phyloP scores from a whole-genome alignment of 2,888 invertebrate species.

The Andrena hattorfiana region DNA sequence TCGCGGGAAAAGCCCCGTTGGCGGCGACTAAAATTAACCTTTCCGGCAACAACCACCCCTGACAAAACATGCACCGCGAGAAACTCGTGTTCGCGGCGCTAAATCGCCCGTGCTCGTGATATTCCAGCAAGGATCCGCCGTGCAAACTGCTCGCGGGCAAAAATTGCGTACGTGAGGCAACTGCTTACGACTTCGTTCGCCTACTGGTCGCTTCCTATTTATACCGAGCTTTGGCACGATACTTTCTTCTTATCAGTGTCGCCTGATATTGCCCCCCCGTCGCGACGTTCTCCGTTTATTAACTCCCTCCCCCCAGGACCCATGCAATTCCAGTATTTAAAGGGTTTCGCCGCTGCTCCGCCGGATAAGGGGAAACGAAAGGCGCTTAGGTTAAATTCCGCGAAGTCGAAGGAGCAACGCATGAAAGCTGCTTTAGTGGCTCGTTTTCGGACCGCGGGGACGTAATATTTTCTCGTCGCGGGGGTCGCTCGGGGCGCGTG shows the following conservation, averaged over 20 bases:
- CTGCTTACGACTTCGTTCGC: slow-evolving; percentile 72
- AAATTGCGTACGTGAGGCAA: slow-evolving; percentile 80
- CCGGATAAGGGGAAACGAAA: slow-evolving; percentile 13
- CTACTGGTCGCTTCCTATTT: slow-evolving; percentile 73
- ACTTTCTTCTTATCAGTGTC: slow-evolving; percentile 76
- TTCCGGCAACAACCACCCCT: slow-evolving; percentile 43
- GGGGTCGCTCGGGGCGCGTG: slow-evolving; percentile 67
- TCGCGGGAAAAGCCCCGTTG: slow-evolving; percentile 17
- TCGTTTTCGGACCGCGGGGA: slow-evolving; percentile 69
- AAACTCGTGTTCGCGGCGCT: slow-evolving; percentile 22
- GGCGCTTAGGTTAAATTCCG: slow-evolving; percentile 55
- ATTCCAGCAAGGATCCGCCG: slow-evolving; percentile 50
- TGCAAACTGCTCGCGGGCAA: slow-evolving; percentile 48
- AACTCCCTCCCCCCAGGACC: slow-evolving; percentile 63
- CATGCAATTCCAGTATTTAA: not conserved
- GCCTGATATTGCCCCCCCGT: slow-evolving; percentile 72
- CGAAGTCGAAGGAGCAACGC: slow-evolving; percentile 58
- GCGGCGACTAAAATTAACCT: slow-evolving; percentile 55
- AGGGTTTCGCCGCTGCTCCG: not conserved
- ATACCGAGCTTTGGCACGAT: slow-evolving; percentile 59
- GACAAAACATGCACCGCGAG: slow-evolving; percentile 20
- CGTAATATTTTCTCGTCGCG: slow-evolving; percentile 71
- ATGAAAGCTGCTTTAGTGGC: slow-evolving; percentile 79
- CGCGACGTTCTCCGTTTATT: slow-evolving; percentile 77
- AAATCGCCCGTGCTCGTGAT: slow-evolving; percentile 53